Base-by-base conservation (phyloP, 2,113 vertebrate species). In the Chionodraco myersi region DNA sequence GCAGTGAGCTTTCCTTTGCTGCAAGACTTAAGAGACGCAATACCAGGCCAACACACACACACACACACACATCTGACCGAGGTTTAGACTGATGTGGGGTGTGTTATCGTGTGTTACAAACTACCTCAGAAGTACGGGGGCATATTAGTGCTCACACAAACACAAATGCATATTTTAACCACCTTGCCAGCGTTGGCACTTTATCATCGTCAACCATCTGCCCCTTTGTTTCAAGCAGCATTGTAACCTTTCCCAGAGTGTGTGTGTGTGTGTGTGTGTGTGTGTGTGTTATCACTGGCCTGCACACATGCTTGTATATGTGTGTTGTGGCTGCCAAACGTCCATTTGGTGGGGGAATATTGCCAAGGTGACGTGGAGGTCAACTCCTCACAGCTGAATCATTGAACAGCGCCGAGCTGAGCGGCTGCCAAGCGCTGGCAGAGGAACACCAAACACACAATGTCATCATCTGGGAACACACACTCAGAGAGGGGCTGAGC, bases 281-380 rank as follows among this genome's bases (percentile, higher is more conserved):
- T 41, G 45, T 77, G 73, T 84, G 83, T 75, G 87, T 89, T 89
- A 89, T 92, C 85, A 47, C 82, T 86, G 73, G 82, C 49, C 34
- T 12, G 41, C 77, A 86, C 60, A 72, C 90, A 53, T 34, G 81
- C 82, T 77, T 88, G 80, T 83, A 78, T 83, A 78, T 80, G 82
- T 87, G 83, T 85, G 80, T 81, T 84, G 41, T 77, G 72, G 84
- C 82, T 89, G 92, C 92, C 92, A 92, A 84, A 82, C 41, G 82
- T 90, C 89, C 91, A 89, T 91, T 91, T 89, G 92, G 89, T 84
- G 64, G 76, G 69, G 79, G 79, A 88, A 63, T 52, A 30, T 79
- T 88, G 90, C 92, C 92, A 93, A 92, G 87, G 89, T 91, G 86
- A 93, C 87, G 88, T 88, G 80, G 91, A 91, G 91, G 91, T 92